A percentile compares a stretch with the other conserved stretches of the same genome.
phyloP scores from a whole-genome alignment of 1,140 invertebrate species.

The Atta cephalotes region DNA sequence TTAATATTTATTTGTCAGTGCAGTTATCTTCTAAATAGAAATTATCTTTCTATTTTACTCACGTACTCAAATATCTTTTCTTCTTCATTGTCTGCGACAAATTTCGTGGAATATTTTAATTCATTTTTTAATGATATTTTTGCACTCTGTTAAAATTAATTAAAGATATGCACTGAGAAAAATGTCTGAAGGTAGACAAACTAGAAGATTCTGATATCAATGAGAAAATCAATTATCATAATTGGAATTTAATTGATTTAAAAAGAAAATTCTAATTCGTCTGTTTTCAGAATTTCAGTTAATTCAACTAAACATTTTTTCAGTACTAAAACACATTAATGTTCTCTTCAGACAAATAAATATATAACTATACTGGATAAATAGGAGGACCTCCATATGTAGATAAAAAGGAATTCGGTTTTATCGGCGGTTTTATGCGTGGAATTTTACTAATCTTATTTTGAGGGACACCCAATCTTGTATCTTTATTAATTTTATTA shows the following conservation, averaged over 20 bases:
- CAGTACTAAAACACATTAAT: neutral
- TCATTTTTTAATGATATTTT: constrained; percentile 14
- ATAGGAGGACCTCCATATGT: neutral
- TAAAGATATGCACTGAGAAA: neutral
- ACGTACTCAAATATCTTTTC: constrained; percentile 25
- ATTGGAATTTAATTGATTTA: too few relatives aligned
- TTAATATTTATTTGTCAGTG: neutral
- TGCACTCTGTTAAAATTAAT: constrained; percentile 20
- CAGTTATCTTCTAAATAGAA: neutral
- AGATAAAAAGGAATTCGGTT: neutral
- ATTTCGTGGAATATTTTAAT: neutral
- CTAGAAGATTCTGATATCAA: too few relatives aligned
- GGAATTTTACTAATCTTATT: constrained; percentile 66
- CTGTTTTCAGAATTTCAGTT: too few relatives aligned
- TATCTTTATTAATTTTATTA: neutral
- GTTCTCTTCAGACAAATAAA: neutral
- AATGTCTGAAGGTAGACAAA: too few relatives aligned
- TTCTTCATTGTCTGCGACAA: neutral
- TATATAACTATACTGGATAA: constrained; percentile 28
- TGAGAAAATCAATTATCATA: too few relatives aligned
- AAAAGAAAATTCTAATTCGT: too few relatives aligned
- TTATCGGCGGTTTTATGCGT: constrained; percentile 56
- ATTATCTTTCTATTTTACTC: constrained; percentile 29
- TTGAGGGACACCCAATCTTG: neutral
- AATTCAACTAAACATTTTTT: too few relatives aligned